A percentile compares a stretch with the other conserved stretches of the same genome.
Conservation (phyloP, 2,888 invertebrate species). For the Tetragnatha montana region DNA sequence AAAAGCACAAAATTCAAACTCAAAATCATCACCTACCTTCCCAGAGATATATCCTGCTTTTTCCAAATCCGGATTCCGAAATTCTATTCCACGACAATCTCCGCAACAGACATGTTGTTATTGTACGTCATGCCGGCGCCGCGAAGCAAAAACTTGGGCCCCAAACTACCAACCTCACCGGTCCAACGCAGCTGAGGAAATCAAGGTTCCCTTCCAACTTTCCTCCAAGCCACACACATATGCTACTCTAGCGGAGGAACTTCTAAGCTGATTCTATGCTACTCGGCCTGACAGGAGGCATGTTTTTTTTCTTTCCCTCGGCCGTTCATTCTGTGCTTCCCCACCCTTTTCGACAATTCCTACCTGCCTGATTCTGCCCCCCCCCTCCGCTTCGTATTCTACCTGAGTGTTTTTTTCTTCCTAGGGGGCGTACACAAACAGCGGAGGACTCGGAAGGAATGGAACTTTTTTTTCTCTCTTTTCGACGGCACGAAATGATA, state of each 20-base stretch:
- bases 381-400: slow-evolving; percentile 49
- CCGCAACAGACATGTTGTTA: slow-evolving; percentile 46
- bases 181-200: background rate
- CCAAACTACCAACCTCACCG: background rate
- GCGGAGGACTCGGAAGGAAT: slow-evolving; percentile 24
- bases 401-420: slow-evolving; percentile 27
- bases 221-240: slow-evolving; percentile 17
- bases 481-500: slow-evolving; percentile 32
- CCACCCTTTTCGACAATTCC: slow-evolving; percentile 50
- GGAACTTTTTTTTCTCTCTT: slow-evolving; percentile 23
- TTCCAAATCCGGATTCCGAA: slow-evolving; percentile 30
- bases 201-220: background rate
- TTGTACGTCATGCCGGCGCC: slow-evolving; percentile 46
- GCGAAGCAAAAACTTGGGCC: slow-evolving; percentile 14
- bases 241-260: slow-evolving; percentile 11
- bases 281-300: slow-evolving; percentile 32
- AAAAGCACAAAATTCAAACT: background rate
- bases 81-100: slow-evolving; percentile 31
- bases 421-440: slow-evolving; percentile 43
- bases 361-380: slow-evolving; percentile 17
- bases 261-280: slow-evolving; percentile 37
- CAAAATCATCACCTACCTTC: slow-evolving; percentile 38
- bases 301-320: slow-evolving; percentile 16
- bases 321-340: slow-evolving; percentile 35
- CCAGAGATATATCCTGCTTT: slow-evolving; percentile 41